These are phyloP conservation scores for Apaloderma vittatum DNA, from an alignment of 2,113 vertebrate species.

Conservation along the genomic window DNA sequence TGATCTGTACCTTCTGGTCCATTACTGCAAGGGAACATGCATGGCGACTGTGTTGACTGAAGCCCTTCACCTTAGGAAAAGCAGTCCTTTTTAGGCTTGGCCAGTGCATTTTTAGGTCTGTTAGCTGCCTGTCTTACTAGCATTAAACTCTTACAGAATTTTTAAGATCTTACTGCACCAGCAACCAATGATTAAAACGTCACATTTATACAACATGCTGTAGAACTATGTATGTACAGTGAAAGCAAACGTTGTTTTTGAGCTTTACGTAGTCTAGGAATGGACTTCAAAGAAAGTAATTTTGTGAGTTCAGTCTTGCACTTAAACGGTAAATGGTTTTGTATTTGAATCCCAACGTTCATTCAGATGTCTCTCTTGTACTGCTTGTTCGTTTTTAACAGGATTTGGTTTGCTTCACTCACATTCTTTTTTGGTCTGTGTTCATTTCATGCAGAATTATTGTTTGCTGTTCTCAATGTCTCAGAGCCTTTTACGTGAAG, in stretches of 20 bases:
- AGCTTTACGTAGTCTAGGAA: constrained; percentile 50
- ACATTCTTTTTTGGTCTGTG: not conserved
- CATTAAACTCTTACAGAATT: constrained; percentile 4
- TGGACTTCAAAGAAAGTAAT: constrained; percentile 46
- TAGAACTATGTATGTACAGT: constrained; percentile 45
- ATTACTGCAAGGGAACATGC: not conserved
- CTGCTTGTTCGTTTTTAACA: not conserved
- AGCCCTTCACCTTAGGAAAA: not conserved
- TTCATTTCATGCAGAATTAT: constrained; percentile 21
- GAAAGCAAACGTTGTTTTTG: constrained; percentile 46
- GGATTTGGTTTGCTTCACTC: not conserved
- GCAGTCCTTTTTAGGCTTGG: not conserved
- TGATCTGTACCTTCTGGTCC: not conserved
- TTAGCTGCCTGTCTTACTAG: constrained; percentile 9
- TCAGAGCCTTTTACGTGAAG: not conserved
- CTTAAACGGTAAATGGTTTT: constrained; percentile 34
- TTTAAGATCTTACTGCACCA: constrained; percentile 68
- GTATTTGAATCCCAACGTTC: constrained; percentile 37
- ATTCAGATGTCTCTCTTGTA: constrained; percentile 26
- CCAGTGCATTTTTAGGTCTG: not conserved
- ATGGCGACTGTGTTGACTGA: not conserved
- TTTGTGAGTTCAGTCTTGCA: constrained; percentile 37
- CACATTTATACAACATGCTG: constrained; percentile 54
- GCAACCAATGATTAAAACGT: constrained; percentile 50
- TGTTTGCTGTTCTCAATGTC: constrained; percentile 1